Conservation (phyloP, 2,888 invertebrate species). For the Dione juno region DNA sequence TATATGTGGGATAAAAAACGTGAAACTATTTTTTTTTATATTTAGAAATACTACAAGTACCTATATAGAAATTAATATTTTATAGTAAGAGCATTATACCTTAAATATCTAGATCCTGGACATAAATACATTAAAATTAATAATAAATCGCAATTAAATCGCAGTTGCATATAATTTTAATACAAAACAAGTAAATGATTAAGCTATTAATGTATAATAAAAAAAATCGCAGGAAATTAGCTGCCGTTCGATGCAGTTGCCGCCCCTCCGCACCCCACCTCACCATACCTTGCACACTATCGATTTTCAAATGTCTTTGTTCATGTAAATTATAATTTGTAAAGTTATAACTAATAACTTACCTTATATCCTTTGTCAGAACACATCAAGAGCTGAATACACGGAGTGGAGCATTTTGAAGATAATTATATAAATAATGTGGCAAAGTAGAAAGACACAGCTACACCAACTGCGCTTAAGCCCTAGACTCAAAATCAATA, state of each 20-base stretch:
- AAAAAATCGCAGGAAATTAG: neutral
- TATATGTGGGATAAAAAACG: too few relatives aligned
- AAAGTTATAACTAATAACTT: neutral
- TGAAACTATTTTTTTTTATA: too few relatives aligned
- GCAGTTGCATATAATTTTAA: neutral
- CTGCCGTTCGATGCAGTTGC: neutral
- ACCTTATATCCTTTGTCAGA: conserved; percentile 3
- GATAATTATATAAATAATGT: neutral
- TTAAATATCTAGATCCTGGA: too few relatives aligned
- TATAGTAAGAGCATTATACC: too few relatives aligned
- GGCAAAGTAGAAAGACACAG: neutral
- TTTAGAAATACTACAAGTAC: too few relatives aligned
- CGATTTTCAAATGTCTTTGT: neutral
- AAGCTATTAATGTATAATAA: neutral
- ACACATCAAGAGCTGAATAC: neutral
- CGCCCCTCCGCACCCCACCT: too few relatives aligned
- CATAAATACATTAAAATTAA: neutral
- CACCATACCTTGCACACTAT: neutral
- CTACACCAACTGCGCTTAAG: neutral
- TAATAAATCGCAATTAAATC: neutral
- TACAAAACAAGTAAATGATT: neutral
- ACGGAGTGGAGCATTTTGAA: neutral
- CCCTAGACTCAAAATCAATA: neutral
- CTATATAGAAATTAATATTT: too few relatives aligned
- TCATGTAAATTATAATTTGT: neutral